Evolutionary conservation across 2,888 invertebrate genomes (phyloP).

Genomic region (Amphipyra tragopoginis): DNA sequence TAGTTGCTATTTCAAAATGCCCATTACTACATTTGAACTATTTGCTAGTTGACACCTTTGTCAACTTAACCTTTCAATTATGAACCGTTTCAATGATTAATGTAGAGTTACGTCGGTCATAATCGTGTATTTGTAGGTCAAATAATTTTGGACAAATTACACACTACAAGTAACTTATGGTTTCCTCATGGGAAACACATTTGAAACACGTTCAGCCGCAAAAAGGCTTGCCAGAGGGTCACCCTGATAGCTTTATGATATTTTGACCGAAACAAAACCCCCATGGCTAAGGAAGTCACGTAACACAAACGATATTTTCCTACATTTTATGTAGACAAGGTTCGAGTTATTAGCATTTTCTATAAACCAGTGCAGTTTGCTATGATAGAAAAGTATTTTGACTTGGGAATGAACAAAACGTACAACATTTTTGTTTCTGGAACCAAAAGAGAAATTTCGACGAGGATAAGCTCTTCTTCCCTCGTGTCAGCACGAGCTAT

Average conservation of each 20-base stretch:
- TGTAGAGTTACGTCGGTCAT: neutral
- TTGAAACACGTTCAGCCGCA: constrained; percentile 16
- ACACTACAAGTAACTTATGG: neutral
- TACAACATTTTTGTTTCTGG: too few relatives aligned
- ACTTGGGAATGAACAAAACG: too few relatives aligned
- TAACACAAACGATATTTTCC: constrained; percentile 29
- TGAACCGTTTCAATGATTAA: too few relatives aligned
- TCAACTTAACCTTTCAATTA: too few relatives aligned
- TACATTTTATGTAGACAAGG: constrained; percentile 26
- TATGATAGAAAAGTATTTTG: neutral
- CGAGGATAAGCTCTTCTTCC: too few relatives aligned
- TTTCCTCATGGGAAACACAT: constrained; percentile 19
- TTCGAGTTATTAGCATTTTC: constrained; percentile 12
- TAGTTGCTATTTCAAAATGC: too few relatives aligned
- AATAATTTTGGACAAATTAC: neutral
- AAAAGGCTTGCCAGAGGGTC: constrained; percentile 23
- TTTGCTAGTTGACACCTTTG: too few relatives aligned
- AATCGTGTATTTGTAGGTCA: too few relatives aligned
- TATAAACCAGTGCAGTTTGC: constrained; percentile 6
- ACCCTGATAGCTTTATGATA: constrained; percentile 47
- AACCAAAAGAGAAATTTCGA: too few relatives aligned
- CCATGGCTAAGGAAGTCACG: constrained; percentile 36
- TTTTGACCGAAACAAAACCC: constrained; percentile 28
- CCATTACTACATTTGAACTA: too few relatives aligned
- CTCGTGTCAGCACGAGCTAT: too few relatives aligned